Conservation (phyloP, 2,797 vertebrate species). For the Enteromius unitaeniatus region DNA sequence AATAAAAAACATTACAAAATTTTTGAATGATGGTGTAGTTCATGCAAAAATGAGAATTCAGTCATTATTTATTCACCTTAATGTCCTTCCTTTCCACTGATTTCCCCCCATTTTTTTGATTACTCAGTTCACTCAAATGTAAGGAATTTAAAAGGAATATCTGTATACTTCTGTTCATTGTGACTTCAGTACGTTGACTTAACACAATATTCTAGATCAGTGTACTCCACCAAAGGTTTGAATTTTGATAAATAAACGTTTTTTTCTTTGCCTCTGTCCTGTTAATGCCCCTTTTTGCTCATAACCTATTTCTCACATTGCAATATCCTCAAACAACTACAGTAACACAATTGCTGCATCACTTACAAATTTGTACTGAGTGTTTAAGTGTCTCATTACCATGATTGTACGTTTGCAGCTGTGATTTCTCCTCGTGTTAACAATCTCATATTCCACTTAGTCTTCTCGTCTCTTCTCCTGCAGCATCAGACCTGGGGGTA, state of each 20-base stretch:
- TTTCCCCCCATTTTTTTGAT: too few species aligned
- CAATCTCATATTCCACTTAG: background rate
- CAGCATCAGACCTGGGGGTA: background rate
- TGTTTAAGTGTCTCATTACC: slow-evolving; percentile 4
- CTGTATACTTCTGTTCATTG: background rate
- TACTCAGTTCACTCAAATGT: background rate
- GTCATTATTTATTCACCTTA: background rate
- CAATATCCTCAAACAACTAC: background rate
- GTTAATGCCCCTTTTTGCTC: background rate
- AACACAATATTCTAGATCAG: background rate
- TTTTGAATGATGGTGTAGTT: slow-evolving; percentile 3
- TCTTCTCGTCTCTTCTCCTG: background rate
- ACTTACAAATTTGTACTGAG: background rate
- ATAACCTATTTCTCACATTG: background rate
- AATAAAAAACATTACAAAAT: background rate
- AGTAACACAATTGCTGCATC: background rate
- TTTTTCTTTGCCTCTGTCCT: background rate
- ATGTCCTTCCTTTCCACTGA: background rate
- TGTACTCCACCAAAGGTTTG: background rate
- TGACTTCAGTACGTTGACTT: background rate
- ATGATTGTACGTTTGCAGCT: background rate
- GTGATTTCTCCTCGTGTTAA: slow-evolving; percentile 13
- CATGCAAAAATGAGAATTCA: background rate
- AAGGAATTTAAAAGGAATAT: too few species aligned
- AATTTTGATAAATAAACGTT: too few species aligned